Base-by-base conservation (phyloP, 2,888 invertebrate species). In the Troides helena region DNA sequence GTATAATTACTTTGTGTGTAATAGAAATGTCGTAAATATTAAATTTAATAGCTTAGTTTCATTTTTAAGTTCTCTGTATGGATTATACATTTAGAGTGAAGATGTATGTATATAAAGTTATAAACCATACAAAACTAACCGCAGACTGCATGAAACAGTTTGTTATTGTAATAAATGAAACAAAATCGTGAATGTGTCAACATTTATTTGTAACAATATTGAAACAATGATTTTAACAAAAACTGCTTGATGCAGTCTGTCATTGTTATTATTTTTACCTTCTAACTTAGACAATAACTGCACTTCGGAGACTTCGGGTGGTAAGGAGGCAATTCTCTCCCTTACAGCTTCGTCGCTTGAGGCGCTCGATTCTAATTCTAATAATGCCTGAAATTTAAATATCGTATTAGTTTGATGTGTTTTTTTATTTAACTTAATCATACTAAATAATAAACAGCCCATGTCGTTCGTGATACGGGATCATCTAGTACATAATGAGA, bases 281-380 rank as follows among this genome's bases (percentile, higher is more conserved):
- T 96, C 95, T 78, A 99, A 93, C 93, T 98, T 98, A 75, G 96
- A 94, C 71, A 99, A 94, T 80, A 97, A 94, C 76, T 96, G 95
- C 6, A 98, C 95, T 94, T 99, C 98, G 0, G 98, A 98, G 4
- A 99, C 98, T 93, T 98, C 98, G 64, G 97, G 96, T 0, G 99
- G 99, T 67, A 99, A 93, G 70, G 97, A 97, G 0, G 99, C 98
- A 76, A 99, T 99, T 82, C 96, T 95, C 85, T 99, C 98, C 74
- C 99, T 93, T 1, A 98, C 97, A 0, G 95, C 95, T 73, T 98
- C 99, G 93, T 99, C 99, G 78, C 98, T 97, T 0, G 99, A 99
- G 1, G 99, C 98, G 71, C 98, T 97, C 80, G 97, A 98, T 87
- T 99, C 99, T 79, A 99, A 92, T 77, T 97, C 97, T 87, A 96